These are phyloP conservation scores for Actinernus sp. DNA, from an alignment of 92 coral and sea anemone species.

Conservation along the genomic window DNA sequence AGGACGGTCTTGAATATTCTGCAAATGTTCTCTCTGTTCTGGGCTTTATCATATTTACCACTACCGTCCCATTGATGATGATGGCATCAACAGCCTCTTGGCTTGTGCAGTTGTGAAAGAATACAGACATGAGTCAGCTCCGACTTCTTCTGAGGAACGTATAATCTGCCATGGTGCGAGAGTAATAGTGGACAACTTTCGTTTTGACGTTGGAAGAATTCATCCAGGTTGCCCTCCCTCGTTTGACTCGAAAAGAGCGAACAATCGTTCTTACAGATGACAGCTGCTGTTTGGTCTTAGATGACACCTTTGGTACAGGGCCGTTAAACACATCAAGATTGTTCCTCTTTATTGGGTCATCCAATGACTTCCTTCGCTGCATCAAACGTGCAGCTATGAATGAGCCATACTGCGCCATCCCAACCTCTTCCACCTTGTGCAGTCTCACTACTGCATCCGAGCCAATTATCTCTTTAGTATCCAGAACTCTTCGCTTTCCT, in stretches of 20 bases:
- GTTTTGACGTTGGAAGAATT: conserved; percentile 43
- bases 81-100: conserved; percentile 25
- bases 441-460: conserved; percentile 47
- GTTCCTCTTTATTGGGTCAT: too few species aligned
- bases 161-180: conserved; percentile 28
- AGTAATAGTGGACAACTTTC: conserved; percentile 33
- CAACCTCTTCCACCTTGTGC: conserved; percentile 29
- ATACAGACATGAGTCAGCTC: conserved; percentile 30
- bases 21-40: conserved; percentile 36
- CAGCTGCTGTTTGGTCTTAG: conserved; percentile 17
- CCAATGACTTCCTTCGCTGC: too few species aligned
- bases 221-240: conserved; percentile 34
- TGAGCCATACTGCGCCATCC: conserved; percentile 35
- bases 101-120: too few species aligned
- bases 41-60: conserved; percentile 60
- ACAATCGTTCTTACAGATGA: conserved; percentile 33
- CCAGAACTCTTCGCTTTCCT: too few species aligned
- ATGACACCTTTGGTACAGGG: too few species aligned
- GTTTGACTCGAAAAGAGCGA: conserved; percentile 37
- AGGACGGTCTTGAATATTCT: conserved; percentile 51
- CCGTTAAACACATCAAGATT: too few species aligned
- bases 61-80: conserved; percentile 52
- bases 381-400: too few species aligned
- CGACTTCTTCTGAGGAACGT: conserved; percentile 30
- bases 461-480: too few species aligned